A percentile compares a stretch with the other conserved stretches of the same genome.
phyloP scores from a whole-genome alignment of 1,140 invertebrate species.

The Batillaria attramentaria region DNA sequence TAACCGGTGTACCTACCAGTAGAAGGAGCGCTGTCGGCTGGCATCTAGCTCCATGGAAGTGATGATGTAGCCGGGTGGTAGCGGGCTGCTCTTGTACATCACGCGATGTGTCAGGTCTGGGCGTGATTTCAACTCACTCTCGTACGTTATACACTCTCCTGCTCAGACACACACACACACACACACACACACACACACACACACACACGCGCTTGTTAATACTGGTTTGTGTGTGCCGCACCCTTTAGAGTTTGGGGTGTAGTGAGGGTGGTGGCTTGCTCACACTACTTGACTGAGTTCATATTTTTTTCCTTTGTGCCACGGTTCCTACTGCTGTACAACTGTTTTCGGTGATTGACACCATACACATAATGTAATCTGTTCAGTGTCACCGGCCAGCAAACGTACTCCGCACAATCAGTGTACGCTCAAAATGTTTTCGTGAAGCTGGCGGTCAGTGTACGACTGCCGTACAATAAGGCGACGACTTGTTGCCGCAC shows the following conservation, averaged over 20 bases:
- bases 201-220: not conserved
- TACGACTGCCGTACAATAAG: too few species aligned
- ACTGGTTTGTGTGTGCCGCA: not conserved
- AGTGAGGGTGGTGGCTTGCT: too few species aligned
- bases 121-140: not conserved
- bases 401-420: too few species aligned
- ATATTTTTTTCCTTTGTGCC: too few species aligned
- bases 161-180: not conserved
- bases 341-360: too few species aligned
- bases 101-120: not conserved
- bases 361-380: not conserved
- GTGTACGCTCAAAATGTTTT: too few species aligned
- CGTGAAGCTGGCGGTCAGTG: too few species aligned
- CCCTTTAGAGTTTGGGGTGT: too few species aligned
- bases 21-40: not conserved
- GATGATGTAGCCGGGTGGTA: not conserved
- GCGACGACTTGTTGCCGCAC: too few species aligned
- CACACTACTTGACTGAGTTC: too few species aligned
- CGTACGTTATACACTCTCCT: not conserved
- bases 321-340: too few species aligned
- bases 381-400: not conserved
- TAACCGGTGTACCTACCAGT: not conserved
- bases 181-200: not conserved
- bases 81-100: not conserved
- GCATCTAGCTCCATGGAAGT: not conserved